Evolutionary conservation across 2,888 invertebrate species (phyloP).

Genomic region (Sinohyriopsis cumingii): DNA sequence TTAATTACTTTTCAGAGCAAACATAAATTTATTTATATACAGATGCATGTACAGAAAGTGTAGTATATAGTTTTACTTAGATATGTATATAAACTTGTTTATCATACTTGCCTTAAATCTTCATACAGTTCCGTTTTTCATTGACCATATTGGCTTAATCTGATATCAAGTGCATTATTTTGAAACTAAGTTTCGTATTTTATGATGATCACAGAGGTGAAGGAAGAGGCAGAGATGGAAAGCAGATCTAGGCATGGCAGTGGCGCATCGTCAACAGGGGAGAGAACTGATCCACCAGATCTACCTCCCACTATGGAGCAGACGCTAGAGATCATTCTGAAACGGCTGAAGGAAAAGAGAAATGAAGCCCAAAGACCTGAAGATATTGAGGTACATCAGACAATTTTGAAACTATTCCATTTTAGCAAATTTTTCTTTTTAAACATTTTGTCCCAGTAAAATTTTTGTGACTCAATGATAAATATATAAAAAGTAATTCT

Average conservation of each 20-base stretch:
- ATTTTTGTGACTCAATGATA: too few relatives aligned
- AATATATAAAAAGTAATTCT: too few relatives aligned
- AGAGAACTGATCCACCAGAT: conserved; percentile 55
- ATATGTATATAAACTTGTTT: too few relatives aligned
- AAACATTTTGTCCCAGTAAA: neutral
- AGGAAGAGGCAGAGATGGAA: conserved; percentile 67
- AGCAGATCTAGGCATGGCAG: conserved; percentile 60
- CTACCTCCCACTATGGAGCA: conserved; percentile 59
- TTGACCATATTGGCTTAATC: too few relatives aligned
- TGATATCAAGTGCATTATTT: too few relatives aligned
- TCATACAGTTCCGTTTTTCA: too few relatives aligned
- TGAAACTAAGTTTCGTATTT: too few relatives aligned
- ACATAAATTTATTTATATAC: too few relatives aligned
- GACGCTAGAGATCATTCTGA: conserved; percentile 66
- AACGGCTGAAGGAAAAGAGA: conserved; percentile 79
- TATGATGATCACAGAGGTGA: conserved; percentile 53
- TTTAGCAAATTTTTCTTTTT: neutral
- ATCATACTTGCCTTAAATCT: too few relatives aligned
- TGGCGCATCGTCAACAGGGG: conserved; percentile 60
- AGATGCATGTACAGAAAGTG: too few relatives aligned
- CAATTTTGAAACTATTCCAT: neutral
- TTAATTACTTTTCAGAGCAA: too few relatives aligned
- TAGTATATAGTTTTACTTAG: too few relatives aligned
- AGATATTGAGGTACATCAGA: conserved; percentile 75
- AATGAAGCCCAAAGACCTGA: conserved; percentile 75